Percentiles rank a stretch among this genome's conserved stretches.
Conservation (phyloP, 1,140 invertebrate species). For the Ephestia elutella region DNA sequence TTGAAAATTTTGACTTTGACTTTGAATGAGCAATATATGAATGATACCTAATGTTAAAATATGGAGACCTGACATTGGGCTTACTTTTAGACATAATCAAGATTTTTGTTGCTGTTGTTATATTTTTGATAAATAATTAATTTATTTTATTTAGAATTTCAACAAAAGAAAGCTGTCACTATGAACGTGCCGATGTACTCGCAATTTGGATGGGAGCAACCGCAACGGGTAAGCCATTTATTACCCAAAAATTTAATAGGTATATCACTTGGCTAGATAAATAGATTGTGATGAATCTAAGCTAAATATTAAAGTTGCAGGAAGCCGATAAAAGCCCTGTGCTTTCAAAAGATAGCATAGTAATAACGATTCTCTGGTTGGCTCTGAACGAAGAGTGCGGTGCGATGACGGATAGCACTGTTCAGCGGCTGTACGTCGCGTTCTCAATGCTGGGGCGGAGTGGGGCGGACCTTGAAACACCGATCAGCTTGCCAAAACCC, state of each 20-base stretch:
- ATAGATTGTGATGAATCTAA: too few relatives aligned
- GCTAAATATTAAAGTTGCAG: too few relatives aligned
- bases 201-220: not conserved
- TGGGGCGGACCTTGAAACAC: conserved; percentile 40
- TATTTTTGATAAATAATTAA: too few relatives aligned
- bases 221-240: not conserved
- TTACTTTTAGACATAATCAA: too few relatives aligned
- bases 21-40: too few relatives aligned
- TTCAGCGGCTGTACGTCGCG: conserved; percentile 36
- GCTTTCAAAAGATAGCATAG: conserved; percentile 13
- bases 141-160: not conserved
- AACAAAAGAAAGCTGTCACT: not conserved
- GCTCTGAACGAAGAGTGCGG: conserved; percentile 43
- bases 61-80: too few relatives aligned
- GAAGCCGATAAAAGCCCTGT: not conserved
- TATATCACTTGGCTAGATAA: too few relatives aligned
- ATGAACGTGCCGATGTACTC: not conserved
- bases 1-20: too few relatives aligned
- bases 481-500: conserved; percentile 36
- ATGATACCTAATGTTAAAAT: too few relatives aligned
- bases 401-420: conserved; percentile 27
- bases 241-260: too few relatives aligned
- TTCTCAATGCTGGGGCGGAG: conserved; percentile 33
- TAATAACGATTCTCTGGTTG: conserved; percentile 37
- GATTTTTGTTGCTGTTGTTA: too few relatives aligned